Base-by-base conservation (phyloP, 92 coral and sea anemone genomes). In the Epizoanthus rinbou region DNA sequence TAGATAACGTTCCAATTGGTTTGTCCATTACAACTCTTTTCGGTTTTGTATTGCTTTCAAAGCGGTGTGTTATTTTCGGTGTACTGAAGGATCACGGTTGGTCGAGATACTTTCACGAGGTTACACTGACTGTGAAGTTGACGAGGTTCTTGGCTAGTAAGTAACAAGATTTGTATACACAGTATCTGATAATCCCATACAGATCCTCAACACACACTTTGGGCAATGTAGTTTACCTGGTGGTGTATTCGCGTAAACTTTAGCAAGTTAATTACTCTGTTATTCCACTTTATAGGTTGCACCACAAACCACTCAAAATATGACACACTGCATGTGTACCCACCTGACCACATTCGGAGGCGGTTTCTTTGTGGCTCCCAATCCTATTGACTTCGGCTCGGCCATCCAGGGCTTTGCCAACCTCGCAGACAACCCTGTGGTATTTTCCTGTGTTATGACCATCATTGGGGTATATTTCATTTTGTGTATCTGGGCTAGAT, bases 321-420 rank as follows among this genome's bases (percentile, higher is more conserved):
- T 75, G 3, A 79, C 92, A 14, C 84, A 85, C 28, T 95, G 98
- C 69, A 81, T 80, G 57, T 93, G 98, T 73, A 86, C 87, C 37
- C 98, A 95, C 82, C 80, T 93, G 67, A 95, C 98, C 4, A 84
- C 97, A 8, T 93, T 95, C 85, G 98, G 98, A 21, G 91, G 98
- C 14, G 95, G 97, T 17, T 89, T 95, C 82, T 89, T 95, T 57
- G 98, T 95, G 57, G 95, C 95, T 41, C 98, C 98, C 3, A 95
- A 95, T 74, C 98, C 98, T 31, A 95, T 95, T 52, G 92, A 95
- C 85, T 95, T 94, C 66, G 80, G 86, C 52, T 73, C 73, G 8
- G 97, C 87, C 57, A 78, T 95, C 14, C 62, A 73, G 10, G 93
- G 95, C 62, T 92, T 95, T 50, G 84, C 87, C 57, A 86, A 95